Conservation (phyloP, 2,113 vertebrate species). For the Rousettus leschenaultii region DNA sequence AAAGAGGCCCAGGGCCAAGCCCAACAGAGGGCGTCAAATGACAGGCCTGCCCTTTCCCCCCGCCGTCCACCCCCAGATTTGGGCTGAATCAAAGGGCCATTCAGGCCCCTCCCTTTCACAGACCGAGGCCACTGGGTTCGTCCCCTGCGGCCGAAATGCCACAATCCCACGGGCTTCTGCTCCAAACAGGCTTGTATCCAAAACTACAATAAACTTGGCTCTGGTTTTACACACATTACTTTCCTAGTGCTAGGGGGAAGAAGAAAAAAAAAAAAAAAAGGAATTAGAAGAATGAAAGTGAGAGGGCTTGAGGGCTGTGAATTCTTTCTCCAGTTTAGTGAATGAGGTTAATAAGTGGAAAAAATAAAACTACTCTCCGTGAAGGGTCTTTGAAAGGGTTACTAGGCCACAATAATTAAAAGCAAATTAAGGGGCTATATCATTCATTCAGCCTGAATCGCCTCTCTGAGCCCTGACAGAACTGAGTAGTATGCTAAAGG, state of each 20-base stretch:
- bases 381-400: constrained; percentile 54
- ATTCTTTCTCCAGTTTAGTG: constrained; percentile 64
- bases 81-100: constrained; percentile 60
- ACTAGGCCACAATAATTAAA: constrained; percentile 60
- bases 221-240: constrained; percentile 46
- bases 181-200: constrained; percentile 36
- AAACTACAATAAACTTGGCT: constrained; percentile 61
- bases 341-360: constrained; percentile 73
- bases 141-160: constrained; percentile 21
- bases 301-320: constrained; percentile 23
- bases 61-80: neutral
- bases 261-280: neutral
- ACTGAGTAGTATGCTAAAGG: neutral
- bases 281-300: constrained; percentile 60
- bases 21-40: constrained; percentile 35
- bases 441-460: neutral
- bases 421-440: constrained; percentile 56
- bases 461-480: neutral
- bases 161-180: constrained; percentile 22
- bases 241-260: neutral
- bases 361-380: constrained; percentile 42
- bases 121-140: neutral
- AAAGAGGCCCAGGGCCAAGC: neutral
- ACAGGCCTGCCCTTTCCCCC: neutral
- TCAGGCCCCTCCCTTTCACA: constrained; percentile 51